These are phyloP conservation scores for Troglohyphantes excavatus DNA, from an alignment of 2,888 invertebrate species.

Conservation along the genomic window DNA sequence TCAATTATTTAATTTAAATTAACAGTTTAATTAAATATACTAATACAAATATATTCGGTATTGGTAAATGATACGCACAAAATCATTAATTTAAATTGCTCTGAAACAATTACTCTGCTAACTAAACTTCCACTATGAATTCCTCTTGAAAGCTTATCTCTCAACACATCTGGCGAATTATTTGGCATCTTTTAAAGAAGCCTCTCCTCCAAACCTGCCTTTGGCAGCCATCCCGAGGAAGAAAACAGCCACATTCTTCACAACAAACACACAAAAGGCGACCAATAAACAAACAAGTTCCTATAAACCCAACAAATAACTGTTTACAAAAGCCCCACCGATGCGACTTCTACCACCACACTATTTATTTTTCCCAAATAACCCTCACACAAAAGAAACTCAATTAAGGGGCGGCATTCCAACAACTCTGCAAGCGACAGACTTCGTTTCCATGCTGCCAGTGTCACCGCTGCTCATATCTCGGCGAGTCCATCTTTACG, in stretches of 20 bases:
- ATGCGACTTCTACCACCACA: neutral
- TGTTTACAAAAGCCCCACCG: neutral
- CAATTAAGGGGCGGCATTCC: neutral
- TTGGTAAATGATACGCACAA: no score
- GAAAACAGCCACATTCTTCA: neutral
- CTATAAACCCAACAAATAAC: neutral
- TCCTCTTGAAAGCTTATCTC: no score
- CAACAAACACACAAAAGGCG: neutral
- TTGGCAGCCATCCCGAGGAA: neutral
- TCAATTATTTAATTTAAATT: no score
- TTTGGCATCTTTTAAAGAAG: no score
- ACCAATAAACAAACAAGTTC: constrained; percentile 16
- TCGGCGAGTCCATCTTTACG: constrained; percentile 39
- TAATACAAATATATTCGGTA: no score
- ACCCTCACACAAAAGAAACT: neutral
- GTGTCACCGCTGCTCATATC: constrained; percentile 25
- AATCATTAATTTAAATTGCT: no score
- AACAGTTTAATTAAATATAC: no score
- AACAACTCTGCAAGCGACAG: constrained; percentile 42
- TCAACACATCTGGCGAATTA: no score
- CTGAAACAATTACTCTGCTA: no score
- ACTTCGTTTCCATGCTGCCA: constrained; percentile 33
- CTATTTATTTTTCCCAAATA: constrained; percentile 7
- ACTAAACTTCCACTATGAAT: no score
- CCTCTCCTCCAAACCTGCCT: neutral